Evolutionary conservation across 2,888 invertebrate genomes (phyloP).

Genomic region (Eledone cirrhosa): DNA sequence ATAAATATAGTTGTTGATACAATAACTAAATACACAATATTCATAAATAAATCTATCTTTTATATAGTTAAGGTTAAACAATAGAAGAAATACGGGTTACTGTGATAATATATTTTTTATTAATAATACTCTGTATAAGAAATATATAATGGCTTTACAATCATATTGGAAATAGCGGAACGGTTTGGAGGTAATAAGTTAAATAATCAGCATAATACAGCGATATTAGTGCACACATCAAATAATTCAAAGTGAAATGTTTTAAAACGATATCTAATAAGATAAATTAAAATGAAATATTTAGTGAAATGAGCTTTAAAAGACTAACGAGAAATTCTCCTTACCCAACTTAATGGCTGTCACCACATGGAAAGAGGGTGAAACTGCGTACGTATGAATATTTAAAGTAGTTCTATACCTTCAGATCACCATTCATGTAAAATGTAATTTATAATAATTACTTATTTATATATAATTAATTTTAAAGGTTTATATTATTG

Average conservation of each 20-base stretch:
- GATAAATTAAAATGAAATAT: background rate
- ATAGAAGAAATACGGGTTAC: too few relatives aligned
- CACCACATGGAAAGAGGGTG: conserved; percentile 21
- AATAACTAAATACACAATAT: too few relatives aligned
- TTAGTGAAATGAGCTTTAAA: background rate
- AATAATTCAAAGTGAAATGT: background rate
- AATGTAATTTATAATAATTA: background rate
- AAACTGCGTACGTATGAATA: background rate
- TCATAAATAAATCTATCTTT: too few relatives aligned
- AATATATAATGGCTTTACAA: too few relatives aligned
- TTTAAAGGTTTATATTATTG: background rate
- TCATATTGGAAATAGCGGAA: too few relatives aligned
- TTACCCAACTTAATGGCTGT: conserved; percentile 6
- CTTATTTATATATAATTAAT: background rate
- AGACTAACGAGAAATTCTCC: background rate
- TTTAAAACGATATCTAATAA: background rate
- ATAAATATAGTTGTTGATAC: too few relatives aligned
- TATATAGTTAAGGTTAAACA: too few relatives aligned
- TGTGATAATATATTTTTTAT: too few relatives aligned
- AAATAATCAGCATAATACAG: too few relatives aligned
- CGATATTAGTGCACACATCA: background rate
- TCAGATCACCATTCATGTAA: background rate
- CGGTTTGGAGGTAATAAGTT: too few relatives aligned
- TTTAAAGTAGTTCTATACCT: background rate
- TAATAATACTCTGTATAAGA: too few relatives aligned